Percentiles rank a stretch among this genome's conserved stretches.
phyloP scores from a whole-genome alignment of 2,113 vertebrate species.

The Pseudopipra pipra region DNA sequence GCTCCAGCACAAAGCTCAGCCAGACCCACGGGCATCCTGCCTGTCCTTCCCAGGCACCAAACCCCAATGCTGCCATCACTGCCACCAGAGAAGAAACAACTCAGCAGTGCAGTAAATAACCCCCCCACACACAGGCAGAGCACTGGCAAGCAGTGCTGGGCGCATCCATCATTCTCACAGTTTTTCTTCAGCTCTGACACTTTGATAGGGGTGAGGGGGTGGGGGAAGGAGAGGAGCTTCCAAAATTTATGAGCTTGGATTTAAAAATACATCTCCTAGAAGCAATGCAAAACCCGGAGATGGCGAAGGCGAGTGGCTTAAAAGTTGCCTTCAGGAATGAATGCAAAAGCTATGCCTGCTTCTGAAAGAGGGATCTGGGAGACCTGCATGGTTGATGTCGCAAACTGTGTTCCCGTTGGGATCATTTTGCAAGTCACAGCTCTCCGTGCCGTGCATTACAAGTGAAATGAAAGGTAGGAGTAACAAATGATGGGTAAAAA shows the following conservation, averaged over 20 bases:
- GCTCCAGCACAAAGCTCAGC: neutral
- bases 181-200: conserved; percentile 45
- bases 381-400: neutral
- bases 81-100: neutral
- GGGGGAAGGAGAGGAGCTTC: conserved; percentile 50
- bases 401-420: neutral
- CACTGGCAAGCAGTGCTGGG: neutral
- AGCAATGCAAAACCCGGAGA: neutral
- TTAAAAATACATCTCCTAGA: conserved; percentile 48
- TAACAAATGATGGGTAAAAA: neutral
- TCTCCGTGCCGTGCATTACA: neutral
- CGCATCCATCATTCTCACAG: neutral
- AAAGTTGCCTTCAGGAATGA: neutral
- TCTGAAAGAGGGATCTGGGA: neutral
- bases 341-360: neutral
- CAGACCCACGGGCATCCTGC: neutral
- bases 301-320: neutral
- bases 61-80: neutral
- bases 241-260: conserved; percentile 62
- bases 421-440: neutral
- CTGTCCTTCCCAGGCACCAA: neutral
- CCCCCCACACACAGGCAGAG: neutral
- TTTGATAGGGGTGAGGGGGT: conserved; percentile 38
- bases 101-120: conserved; percentile 1
- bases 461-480: neutral